These are phyloP conservation scores for Myripristis jacobus DNA, from an alignment of 2,797 vertebrate genomes.

Conservation along the genomic window DNA sequence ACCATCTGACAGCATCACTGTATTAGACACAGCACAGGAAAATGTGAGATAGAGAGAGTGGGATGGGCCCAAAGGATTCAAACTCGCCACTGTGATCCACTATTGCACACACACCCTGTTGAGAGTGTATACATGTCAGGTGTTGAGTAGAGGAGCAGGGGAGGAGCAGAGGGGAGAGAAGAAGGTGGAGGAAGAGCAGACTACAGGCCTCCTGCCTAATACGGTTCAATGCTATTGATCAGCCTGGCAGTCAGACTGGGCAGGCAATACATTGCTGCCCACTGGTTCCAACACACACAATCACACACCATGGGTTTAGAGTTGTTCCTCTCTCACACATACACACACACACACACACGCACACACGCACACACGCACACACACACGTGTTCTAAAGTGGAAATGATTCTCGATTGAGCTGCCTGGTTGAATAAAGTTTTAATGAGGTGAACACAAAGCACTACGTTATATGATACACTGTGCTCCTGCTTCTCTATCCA, in stretches of 20 bases:
- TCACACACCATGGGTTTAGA: slow-evolving; percentile 10
- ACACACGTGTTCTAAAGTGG: neutral
- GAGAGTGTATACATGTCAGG: neutral
- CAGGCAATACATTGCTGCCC: slow-evolving; percentile 37
- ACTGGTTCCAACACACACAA: slow-evolving; percentile 19
- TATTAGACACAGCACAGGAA: slow-evolving; percentile 19
- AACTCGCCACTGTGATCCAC: too few relatives aligned
- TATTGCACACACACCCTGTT: neutral
- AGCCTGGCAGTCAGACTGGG: slow-evolving; percentile 36
- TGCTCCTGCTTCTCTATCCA: neutral
- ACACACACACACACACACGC: slow-evolving; percentile 7
- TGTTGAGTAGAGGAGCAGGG: neutral
- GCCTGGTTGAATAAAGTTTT: neutral
- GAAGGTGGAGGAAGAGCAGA: neutral
- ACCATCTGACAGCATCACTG: slow-evolving; percentile 22
- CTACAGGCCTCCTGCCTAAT: slow-evolving; percentile 22
- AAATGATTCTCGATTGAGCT: slow-evolving; percentile 6
- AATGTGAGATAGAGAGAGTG: slow-evolving; percentile 16
- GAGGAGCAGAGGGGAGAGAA: neutral
- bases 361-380: too few relatives aligned
- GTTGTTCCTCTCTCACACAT: neutral
- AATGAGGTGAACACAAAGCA: neutral
- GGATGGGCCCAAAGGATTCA: too few relatives aligned
- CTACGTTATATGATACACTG: neutral
- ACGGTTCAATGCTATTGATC: slow-evolving; percentile 47